Evolutionary conservation across 2,888 invertebrate species (phyloP), one percentile per base, ranked within the genome.

Genomic region (Fragum fragum): DNA sequence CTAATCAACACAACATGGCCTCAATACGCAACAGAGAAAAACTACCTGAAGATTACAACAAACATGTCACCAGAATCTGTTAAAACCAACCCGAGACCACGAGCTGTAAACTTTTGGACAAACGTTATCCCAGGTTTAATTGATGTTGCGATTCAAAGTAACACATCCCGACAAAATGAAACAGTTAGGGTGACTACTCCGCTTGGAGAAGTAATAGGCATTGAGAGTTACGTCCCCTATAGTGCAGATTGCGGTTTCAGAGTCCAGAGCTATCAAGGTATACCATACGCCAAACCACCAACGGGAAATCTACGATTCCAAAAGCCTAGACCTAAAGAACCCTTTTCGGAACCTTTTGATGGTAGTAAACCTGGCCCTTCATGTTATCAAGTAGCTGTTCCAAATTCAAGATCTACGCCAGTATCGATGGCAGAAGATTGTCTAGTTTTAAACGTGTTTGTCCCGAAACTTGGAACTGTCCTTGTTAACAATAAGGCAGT

Each of bases 1-100:
- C 9, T 66, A 23, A 66, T 66, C 23, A 66, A 66, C 23, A 36
- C 66, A 39, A 66, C 66, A 2, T 66, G 66, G 66, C 66, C 66
- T 7, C 9, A 66, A 9, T 66, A 66, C 18, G 28, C 32, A 14
- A 26, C 61, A 9, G 18, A 18, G 23, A 42, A 66, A 42, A 18
- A 42, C 18, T 66, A 42, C 42, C 39, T 66, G 23, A 21, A 23
- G 2, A 9, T 66, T 11, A 66, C 66, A 7, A 42, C 23, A 1
- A 21, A 1, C 0, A 66, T 66, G 66, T 66, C 66, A 21, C 42
- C 66, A 21, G 42, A 66, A 42, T 66, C 66, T 16, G 36, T 66
- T 23, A 39, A 66, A 42, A 42, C 32, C 7, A 39, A 42, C 16
- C 42, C 23, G 1, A 21, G 42, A 26, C 66, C 66, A 5, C 42